These are phyloP conservation scores for Orgyia antiqua DNA, from an alignment of 2,888 invertebrate genomes.

Conservation along the genomic window DNA sequence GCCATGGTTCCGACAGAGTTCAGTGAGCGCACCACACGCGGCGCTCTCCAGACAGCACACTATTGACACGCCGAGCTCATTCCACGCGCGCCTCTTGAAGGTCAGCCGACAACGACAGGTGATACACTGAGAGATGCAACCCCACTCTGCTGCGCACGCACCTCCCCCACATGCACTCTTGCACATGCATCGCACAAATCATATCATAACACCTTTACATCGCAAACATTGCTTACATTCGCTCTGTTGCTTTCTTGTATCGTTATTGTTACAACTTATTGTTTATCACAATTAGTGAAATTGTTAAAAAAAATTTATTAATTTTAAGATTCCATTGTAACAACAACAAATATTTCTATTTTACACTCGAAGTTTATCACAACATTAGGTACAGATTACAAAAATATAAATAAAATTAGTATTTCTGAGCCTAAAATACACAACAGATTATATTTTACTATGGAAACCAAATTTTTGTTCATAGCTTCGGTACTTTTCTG, in stretches of 20 bases:
- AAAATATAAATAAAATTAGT: no score
- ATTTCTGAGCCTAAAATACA: no score
- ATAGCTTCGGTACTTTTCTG: no score
- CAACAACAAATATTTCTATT: no score
- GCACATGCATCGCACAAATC: slow-evolving; percentile 21
- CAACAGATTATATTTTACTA: no score
- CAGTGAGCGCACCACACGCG: slow-evolving; percentile 85
- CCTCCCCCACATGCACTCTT: slow-evolving; percentile 27
- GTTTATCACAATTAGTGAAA: no score
- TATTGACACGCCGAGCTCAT: slow-evolving; percentile 92
- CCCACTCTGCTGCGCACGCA: slow-evolving; percentile 14
- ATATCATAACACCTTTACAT: slow-evolving; percentile 10
- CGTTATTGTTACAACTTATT: no score
- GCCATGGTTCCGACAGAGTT: slow-evolving; percentile 93
- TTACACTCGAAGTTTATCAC: no score
- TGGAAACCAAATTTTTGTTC: no score
- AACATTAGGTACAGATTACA: no score
- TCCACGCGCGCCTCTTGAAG: slow-evolving; percentile 86
- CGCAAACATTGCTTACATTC: not conserved
- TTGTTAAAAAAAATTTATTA: no score
- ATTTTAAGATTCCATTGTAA: no score
- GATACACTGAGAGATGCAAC: slow-evolving; percentile 26
- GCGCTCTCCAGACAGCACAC: slow-evolving; percentile 91
- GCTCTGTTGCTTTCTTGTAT: slow-evolving; percentile 3
- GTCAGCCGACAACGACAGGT: slow-evolving; percentile 80